Evolutionary conservation across 1,140 invertebrate species (phyloP).

Genomic region (Carcinoscorpius rotundicauda): DNA sequence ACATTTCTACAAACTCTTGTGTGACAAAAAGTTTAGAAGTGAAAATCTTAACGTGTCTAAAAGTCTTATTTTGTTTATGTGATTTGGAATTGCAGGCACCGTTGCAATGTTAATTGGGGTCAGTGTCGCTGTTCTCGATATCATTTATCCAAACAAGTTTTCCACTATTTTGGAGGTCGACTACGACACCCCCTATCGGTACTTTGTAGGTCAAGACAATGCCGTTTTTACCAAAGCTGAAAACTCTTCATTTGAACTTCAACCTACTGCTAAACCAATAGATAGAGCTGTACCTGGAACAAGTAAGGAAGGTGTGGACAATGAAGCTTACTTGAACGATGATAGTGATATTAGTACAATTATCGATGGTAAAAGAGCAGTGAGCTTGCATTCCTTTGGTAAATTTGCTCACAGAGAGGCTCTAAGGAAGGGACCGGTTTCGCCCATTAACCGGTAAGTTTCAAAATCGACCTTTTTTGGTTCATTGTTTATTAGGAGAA

Average conservation of each 20-base stretch:
- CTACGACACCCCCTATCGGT: constrained; percentile 72
- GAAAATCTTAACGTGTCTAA: too few relatives aligned
- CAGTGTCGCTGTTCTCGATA: constrained; percentile 63
- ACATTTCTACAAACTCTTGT: too few relatives aligned
- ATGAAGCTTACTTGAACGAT: constrained; percentile 11
- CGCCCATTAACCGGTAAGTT: background rate
- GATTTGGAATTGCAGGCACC: constrained; percentile 44
- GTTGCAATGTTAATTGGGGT: constrained; percentile 58
- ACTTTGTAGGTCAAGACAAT: constrained; percentile 25
- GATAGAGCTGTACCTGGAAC: too few relatives aligned
- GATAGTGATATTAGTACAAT: constrained; percentile 17
- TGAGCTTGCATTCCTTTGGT: constrained; percentile 22
- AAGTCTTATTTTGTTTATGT: too few relatives aligned
- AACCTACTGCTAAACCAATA: too few relatives aligned
- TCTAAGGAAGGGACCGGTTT: constrained; percentile 6
- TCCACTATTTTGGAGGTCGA: constrained; percentile 84
- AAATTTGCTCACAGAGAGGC: constrained; percentile 21
- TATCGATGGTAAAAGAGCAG: constrained; percentile 23
- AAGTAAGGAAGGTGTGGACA: constrained; percentile 9
- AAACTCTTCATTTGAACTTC: too few relatives aligned
- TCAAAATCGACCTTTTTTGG: too few relatives aligned
- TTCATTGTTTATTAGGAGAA: too few relatives aligned
- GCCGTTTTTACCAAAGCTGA: too few relatives aligned
- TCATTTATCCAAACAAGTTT: constrained; percentile 77
- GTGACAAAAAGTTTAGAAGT: too few relatives aligned